Evolutionary conservation across 2,888 invertebrate species (phyloP), one percentile per base, ranked within the genome.

Genomic region (Fragum whitleyi): DNA sequence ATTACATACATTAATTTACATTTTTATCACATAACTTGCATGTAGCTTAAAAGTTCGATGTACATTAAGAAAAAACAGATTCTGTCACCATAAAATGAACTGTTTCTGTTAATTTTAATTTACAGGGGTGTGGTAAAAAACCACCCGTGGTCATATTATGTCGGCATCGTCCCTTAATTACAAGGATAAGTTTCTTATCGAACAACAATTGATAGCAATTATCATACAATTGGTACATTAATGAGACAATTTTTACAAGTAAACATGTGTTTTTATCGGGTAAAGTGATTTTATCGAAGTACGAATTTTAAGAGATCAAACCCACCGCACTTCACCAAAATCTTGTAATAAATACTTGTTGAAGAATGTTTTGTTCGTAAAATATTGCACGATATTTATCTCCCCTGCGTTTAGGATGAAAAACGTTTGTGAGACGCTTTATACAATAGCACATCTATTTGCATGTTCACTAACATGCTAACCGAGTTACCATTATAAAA

Each of bases 91-190:
- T 14, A 14, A 47, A 14, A 47, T 47, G 47, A 47, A 47, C 7
- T 47, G 47, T 47, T 47, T 47, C 47, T 47, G 47, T 47, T 47
- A 47, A 47, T 47, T n/a, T 47, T 47, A 14, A 47, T 47, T 47
- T 47, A 5, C 14, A 3, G 14, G 47, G 47, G 47, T 47, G 47
- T 47, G 47, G 47, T 47, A 47, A 47, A 47, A 36, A 47, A 47
- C 16, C 47, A 47, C 47, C 47, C 47, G 47, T 9, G 16, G 47
- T 9, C 47, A 47, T 47, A 14, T 47, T 47, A 16, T 47, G 47
- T 47, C 47, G 47, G 47, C 47, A 47, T 47, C 47, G 47, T 47
- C 47, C 16, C n/a, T 3, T 47, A 47, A 47, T 47, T 47, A 47
- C 47, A 47, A 47, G 47, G 47, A 47, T 47, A 47, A 3, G 14